A percentile compares a stretch with the other conserved stretches of the same genome.
phyloP scores from a whole-genome alignment of 2,113 vertebrate genomes.

The Leuciscus idus region DNA sequence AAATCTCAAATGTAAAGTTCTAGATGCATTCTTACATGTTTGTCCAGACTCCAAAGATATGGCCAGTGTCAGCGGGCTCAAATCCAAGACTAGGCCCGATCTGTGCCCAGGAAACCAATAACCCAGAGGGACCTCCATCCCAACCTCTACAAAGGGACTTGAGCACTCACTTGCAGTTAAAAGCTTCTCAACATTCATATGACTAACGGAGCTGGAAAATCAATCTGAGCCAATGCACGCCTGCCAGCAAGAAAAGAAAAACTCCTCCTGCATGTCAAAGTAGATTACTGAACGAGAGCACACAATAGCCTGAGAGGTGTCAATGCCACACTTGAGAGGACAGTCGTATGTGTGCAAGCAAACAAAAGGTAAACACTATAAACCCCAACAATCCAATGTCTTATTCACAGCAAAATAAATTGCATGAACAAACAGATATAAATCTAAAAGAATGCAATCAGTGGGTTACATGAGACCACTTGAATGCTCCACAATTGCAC shows the following conservation, averaged over 20 bases:
- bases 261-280: conserved; percentile 14
- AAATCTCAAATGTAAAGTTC: neutral
- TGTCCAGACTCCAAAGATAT: neutral
- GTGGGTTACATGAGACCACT: neutral
- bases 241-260: conserved; percentile 18
- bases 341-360: neutral
- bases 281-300: conserved; percentile 16
- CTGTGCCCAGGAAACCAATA: conserved; percentile 1
- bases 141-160: conserved; percentile 14
- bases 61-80: neutral
- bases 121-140: neutral
- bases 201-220: conserved; percentile 31
- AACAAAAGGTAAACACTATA: neutral
- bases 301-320: conserved; percentile 32
- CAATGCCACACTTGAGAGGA: conserved; percentile 22
- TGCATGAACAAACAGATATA: neutral
- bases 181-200: conserved; percentile 30
- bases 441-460: neutral
- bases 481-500: neutral
- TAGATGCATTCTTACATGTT: neutral
- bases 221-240: conserved; percentile 20
- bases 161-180: conserved; percentile 19
- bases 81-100: neutral
- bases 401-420: neutral
- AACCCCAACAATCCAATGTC: neutral